Base-by-base conservation (phyloP, 2,797 vertebrate genomes). In the Carapus acus region DNA sequence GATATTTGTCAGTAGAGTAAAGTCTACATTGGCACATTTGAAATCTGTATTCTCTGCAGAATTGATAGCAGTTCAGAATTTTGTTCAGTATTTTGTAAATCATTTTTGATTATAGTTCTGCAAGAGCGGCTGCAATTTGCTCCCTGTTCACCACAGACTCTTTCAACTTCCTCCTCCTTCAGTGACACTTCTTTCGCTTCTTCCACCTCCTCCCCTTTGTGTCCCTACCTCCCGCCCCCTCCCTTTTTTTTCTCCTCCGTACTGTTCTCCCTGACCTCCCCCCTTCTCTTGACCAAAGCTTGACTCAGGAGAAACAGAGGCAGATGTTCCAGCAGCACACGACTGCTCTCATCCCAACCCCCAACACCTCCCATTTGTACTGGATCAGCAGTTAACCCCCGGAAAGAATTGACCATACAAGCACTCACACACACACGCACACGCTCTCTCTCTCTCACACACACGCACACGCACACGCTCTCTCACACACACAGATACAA, bases 281-380 rank as follows among this genome's bases (percentile, higher is more conserved):
- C 45, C 63, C 58, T 24, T 3, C 63, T 76, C 58, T 76, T 71
- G 77, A 83, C 72, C 77, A 75, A 76, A 76, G 78, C 80, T 86
- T 87, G 78, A 86, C 84, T 83, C 79, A 83, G 71, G 81, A 82
- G 79, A 77, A 84, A 85, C 83, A 84, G 82, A 79, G 83, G 86
- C 90, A 91, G 90, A 90, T 91, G 91, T 90, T 90, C 82, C 80
- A 83, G 84, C 86, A 90, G 87, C 91, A 91, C 89, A 88, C 89
- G 87, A 91, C 88, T 84, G 85, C 81, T 86, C 85, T 86, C 86
- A 76, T 48, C 78, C 76, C 76, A 38, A 60, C 69, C 67, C 68
- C 68, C 76, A 70, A 73, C 73, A 77, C 76, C 65, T 81, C 70
- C 82, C 77, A 82, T 74, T 85, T 84, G 84, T 84, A 86, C 77